Percentiles rank a stretch among this genome's conserved stretches.
These are phyloP conservation scores for Abramis brama DNA, from an alignment of 2,113 vertebrate species.

Conservation along the genomic window DNA sequence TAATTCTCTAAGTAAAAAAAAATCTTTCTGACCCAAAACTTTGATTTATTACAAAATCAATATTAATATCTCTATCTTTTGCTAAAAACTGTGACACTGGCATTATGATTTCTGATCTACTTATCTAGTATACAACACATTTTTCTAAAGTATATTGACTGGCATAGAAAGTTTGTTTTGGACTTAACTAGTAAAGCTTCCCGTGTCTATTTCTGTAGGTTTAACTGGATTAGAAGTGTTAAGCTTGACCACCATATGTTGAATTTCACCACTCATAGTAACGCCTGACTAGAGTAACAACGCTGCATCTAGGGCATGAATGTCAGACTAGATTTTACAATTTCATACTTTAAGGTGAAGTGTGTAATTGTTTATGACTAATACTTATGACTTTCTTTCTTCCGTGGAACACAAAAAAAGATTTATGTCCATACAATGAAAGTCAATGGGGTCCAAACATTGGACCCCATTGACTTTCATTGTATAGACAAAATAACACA, in stretches of 20 bases:
- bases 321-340: not conserved
- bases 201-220: conserved; percentile 25
- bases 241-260: conserved; percentile 28
- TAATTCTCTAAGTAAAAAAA: not conserved
- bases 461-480: not conserved
- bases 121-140: not conserved
- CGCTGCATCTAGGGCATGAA: too few species aligned
- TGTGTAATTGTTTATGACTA: not conserved
- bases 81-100: not conserved
- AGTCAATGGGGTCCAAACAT: not conserved
- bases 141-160: not conserved
- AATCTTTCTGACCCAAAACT: not conserved
- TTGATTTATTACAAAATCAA: not conserved
- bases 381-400: too few species aligned
- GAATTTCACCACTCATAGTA: conserved; percentile 12
- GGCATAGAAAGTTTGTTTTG: not conserved
- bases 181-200: not conserved
- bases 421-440: not conserved
- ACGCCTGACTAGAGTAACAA: not conserved
- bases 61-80: not conserved
- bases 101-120: not conserved
- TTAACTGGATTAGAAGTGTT: conserved; percentile 38
- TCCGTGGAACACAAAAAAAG: not conserved
- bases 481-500: not conserved
- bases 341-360: not conserved